These are phyloP conservation scores for Orius insidiosus DNA, from an alignment of 1,140 invertebrate genomes.

Conservation along the genomic window DNA sequence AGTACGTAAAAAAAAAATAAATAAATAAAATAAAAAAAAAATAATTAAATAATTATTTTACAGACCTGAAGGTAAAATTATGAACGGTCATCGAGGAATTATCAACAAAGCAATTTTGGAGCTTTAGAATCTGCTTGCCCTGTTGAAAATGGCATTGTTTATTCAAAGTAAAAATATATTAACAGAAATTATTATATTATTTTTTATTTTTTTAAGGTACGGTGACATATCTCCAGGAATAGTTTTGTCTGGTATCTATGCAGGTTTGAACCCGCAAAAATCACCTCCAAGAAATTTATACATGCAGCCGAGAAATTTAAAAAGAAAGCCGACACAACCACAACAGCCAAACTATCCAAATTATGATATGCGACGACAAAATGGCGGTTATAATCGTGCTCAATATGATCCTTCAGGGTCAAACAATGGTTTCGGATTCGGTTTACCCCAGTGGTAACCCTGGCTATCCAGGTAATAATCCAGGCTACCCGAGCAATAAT, in stretches of 20 bases:
- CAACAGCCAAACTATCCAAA: neutral
- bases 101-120: neutral
- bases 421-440: no score
- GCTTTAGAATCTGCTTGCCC: slow-evolving; percentile 39
- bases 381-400: neutral
- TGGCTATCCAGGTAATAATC: neutral
- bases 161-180: no score
- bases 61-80: no score
- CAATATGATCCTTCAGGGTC: neutral
- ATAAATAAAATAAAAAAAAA: neutral
- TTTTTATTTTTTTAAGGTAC: no score
- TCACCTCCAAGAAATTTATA: slow-evolving; percentile 5
- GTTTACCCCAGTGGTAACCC: neutral
- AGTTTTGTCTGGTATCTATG: slow-evolving; percentile 51
- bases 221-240: slow-evolving; percentile 44
- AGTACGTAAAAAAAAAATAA: neutral
- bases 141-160: slow-evolving; percentile 44
- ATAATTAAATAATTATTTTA: neutral
- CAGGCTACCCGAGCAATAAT: neutral
- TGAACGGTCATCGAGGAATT: no score
- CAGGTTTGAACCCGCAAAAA: slow-evolving; percentile 42
- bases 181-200: no score
- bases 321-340: slow-evolving; percentile 1
- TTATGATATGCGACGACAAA: no score
- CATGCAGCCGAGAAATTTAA: slow-evolving; percentile 7